phyloP scores from a whole-genome alignment of 2,888 invertebrate genomes.

The Augochlorella aurata region DNA sequence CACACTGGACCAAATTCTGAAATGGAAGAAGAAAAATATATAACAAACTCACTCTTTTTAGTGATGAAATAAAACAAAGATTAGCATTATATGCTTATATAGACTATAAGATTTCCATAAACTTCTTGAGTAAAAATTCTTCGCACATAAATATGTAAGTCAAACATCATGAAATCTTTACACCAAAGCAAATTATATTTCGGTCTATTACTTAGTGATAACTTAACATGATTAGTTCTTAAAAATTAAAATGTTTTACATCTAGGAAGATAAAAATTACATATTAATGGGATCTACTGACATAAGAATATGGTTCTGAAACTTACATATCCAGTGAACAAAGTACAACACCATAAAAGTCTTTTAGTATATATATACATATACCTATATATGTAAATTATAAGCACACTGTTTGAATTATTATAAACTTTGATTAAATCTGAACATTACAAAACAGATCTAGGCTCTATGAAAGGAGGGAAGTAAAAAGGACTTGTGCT shows the following conservation, averaged over 20 bases:
- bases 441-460: slow-evolving; percentile 19
- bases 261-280: slow-evolving; percentile 20
- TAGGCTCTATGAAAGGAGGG: slow-evolving; percentile 13
- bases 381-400: neutral
- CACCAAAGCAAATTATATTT: slow-evolving; percentile 5
- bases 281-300: slow-evolving; percentile 25
- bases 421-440: slow-evolving; percentile 36
- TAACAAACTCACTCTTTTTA: neutral
- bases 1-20: slow-evolving; percentile 35
- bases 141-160: slow-evolving; percentile 14
- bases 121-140: slow-evolving; percentile 31
- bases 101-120: slow-evolving; percentile 12
- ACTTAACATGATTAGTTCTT: slow-evolving; percentile 22
- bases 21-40: slow-evolving; percentile 22
- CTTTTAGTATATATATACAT: neutral
- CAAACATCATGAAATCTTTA: slow-evolving; percentile 23
- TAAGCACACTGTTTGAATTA: slow-evolving; percentile 18
- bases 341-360: slow-evolving; percentile 23
- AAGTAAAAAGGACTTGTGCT: slow-evolving; percentile 23
- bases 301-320: slow-evolving; percentile 33
- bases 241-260: slow-evolving; percentile 21
- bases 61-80: neutral
- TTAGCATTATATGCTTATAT: neutral
- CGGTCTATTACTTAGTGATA: slow-evolving; percentile 11
- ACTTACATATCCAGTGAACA: slow-evolving; percentile 24